phyloP scores from a whole-genome alignment of 2,888 invertebrate species.

The Hypolimnas misippus region DNA sequence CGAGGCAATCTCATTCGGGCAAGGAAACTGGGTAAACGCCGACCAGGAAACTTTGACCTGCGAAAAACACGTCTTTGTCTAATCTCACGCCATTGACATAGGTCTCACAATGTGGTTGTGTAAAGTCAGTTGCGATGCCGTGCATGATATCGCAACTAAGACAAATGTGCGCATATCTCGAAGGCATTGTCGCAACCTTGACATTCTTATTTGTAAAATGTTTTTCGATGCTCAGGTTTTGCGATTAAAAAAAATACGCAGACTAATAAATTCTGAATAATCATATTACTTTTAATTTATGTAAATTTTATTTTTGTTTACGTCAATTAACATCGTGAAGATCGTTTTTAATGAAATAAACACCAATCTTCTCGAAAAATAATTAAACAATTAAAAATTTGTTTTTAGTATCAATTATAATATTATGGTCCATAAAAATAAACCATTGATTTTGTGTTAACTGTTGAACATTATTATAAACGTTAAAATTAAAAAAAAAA shows the following conservation, averaged over 20 bases:
- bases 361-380: neutral
- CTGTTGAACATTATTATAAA: no score
- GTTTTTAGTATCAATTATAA: neutral
- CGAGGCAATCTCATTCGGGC: constrained; percentile 78
- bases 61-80: constrained; percentile 47
- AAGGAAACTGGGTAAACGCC: constrained; percentile 65
- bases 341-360: neutral
- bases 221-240: constrained; percentile 14
- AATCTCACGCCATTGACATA: constrained; percentile 44
- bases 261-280: neutral
- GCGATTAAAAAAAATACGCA: constrained; percentile 17
- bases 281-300: constrained; percentile 11
- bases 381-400: neutral
- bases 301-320: constrained; percentile 17
- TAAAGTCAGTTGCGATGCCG: constrained; percentile 70
- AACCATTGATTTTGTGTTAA: neutral
- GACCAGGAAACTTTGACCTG: constrained; percentile 60
- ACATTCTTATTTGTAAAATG: constrained; percentile 63
- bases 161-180: constrained; percentile 74
- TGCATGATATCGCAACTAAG: constrained; percentile 71
- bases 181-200: constrained; percentile 63
- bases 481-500: no score
- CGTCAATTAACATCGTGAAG: neutral
- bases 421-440: neutral
- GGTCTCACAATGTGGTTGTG: constrained; percentile 58